Base-by-base conservation (phyloP, 2,888 invertebrate genomes). In the Antheraea yamamai region DNA sequence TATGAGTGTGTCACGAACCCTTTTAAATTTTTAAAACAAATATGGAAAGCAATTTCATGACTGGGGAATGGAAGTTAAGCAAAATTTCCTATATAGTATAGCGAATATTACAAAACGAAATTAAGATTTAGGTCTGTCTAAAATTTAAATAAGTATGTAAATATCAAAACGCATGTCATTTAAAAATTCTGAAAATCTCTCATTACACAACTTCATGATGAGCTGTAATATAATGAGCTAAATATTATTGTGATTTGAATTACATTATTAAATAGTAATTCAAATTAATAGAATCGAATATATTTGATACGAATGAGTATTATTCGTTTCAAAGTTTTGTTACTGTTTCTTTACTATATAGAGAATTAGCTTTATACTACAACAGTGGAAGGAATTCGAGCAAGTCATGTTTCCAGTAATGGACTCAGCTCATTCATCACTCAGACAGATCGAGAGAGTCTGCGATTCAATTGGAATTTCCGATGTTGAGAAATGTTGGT, bases 371-470 rank as follows among this genome's bases (percentile, higher is more conserved):
- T 74, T 73, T 55, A 74, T 74, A 39, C 71, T 68, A 70, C 74
- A 55, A 74, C 74, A 74, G 58, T 47, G 68, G 51, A 47, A 61
- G 52, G 52, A 74, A 52, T 74, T 74, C 61, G 58, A 74, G 58
- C 76, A 72, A 77, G 72, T 77, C 78, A 77, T 77, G 77, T 77
- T 79, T 61, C 74, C 77, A 74, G 73, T 79, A 79, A 79, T 79
- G 78, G 77, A 75, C 75, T 76, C 74, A 70, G 74, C 73, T 77
- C 78, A 79, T 79, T 77, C 77, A 79, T 79, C 78, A 79, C 75
- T 75, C 76, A 72, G 74, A 52, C 26, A 26, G 52, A 52, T 26
- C 68, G 70, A 39, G 70, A 70, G 70, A 70, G 70, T 70, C 58
- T 71, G 71, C 23, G 71, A 73, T 55, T 58, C 74, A 58, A 74